Evolutionary conservation across 2,888 invertebrate species (phyloP).

Genomic region (Megalurothrips usitatus): DNA sequence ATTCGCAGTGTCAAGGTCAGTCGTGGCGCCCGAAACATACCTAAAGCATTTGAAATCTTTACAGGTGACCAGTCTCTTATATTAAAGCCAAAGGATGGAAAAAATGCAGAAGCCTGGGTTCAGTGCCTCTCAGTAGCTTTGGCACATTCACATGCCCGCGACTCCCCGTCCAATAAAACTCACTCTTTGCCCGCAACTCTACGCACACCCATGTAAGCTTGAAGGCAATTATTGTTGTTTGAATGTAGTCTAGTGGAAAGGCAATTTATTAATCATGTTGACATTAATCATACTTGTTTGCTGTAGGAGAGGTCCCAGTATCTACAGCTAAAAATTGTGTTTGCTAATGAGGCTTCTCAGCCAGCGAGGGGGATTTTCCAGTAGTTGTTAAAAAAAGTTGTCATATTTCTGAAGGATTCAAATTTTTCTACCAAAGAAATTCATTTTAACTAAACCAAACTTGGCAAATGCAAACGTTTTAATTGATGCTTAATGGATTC

Average conservation of each 20-base stretch:
- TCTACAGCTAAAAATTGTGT: neutral
- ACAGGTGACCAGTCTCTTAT: slow-evolving; percentile 88
- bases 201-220: neutral
- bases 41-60: slow-evolving; percentile 95
- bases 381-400: too few relatives aligned
- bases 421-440: too few relatives aligned
- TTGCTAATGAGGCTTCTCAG: neutral
- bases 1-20: slow-evolving; percentile 93
- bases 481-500: too few relatives aligned
- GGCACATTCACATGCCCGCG: slow-evolving; percentile 73
- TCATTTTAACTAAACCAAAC: too few relatives aligned
- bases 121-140: slow-evolving; percentile 91
- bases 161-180: slow-evolving; percentile 48
- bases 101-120: slow-evolving; percentile 94
- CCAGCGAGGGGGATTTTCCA: too few relatives aligned
- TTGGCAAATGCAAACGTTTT: too few relatives aligned
- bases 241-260: too few relatives aligned
- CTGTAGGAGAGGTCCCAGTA: neutral
- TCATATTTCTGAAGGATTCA: too few relatives aligned
- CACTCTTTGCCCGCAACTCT: slow-evolving; percentile 47
- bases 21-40: slow-evolving; percentile 83
- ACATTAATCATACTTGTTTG: neutral
- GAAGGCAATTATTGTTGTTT: too few relatives aligned
- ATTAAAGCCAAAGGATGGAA: slow-evolving; percentile 89
- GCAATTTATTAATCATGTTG: too few relatives aligned